Evolutionary conservation across 2,797 vertebrate genomes (phyloP), one percentile per base, ranked within the genome.

Genomic region (Poecile montanus): DNA sequence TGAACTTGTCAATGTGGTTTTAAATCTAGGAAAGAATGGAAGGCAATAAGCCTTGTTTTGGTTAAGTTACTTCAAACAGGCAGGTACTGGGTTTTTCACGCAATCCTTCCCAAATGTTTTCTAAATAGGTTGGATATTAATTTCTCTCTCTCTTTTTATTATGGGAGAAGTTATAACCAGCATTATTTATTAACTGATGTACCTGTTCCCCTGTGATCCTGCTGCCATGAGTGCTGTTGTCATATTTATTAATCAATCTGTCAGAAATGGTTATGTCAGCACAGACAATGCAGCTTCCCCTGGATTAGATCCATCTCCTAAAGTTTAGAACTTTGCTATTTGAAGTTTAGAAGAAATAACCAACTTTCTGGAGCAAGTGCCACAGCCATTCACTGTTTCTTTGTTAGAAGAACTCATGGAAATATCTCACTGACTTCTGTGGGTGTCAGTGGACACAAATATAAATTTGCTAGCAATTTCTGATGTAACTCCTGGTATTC

Each of bases 201-300:
- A 63, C 56, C 85, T 72, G 48, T 36, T 86, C 67, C 53, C 51
- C 2, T 44, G 38, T 51, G 73, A 81, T 84, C 30, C 44, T 70
- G 42, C 27, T 92, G 73, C 70, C 29, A 13, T 30, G 50, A 92
- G 76, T 60, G 51, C 40, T 30, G 44, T 9, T 63, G 54, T 82
- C 89, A 47, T 44, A 90, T 91, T 94, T 96, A 90, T 88, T 91
- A 91, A 81, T 84, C 93, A 79, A 1, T 66, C 85, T 88, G 88
- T 90, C 85, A 93, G 91, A 93, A 95, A 67, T 32, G 14, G 25
- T 88, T 95, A 84, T 94, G 63, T 78, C 79, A 81, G 53, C 87
- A 79, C 76, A 93, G 82, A 50, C n/a, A 88, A 32, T 26, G 47
- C 32, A 76, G 73, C 42, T 63, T 84, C 42, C 42, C 50, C 60